Base-by-base conservation (phyloP, 2,113 vertebrate genomes). In the Cichladusa arquata region DNA sequence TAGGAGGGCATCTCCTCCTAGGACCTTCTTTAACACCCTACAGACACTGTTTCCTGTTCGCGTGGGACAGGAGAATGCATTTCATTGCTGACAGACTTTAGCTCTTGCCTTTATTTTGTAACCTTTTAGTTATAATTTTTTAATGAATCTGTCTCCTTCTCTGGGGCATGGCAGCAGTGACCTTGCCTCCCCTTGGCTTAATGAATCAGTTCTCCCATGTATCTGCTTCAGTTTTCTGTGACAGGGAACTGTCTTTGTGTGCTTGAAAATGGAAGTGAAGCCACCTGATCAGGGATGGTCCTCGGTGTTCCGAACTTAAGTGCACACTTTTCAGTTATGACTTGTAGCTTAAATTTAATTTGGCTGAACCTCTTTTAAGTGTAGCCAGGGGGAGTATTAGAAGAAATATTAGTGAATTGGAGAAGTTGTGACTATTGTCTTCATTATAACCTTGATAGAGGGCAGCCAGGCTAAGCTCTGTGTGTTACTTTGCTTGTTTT, bases 41-140 rank as follows among this genome's bases (percentile, higher is more conserved):
- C 93, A 94, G 95, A 97, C 94, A 97, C 96, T 86, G 58, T 91
- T 96, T 93, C 94, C 96, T 97, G 95, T 97, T 96, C 86, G n/a
- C 47, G 53, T 62, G 56, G 88, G 84, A 95, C 40, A 18, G 94
- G 91, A 97, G 92, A 95, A 96, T 84, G 94, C 96, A 95, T 97
- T 97, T 97, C 97, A 95, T 97, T 95, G 95, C 86, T 1, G 84
- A 96, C 97, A 97, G 97, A 97, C 94, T 96, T 97, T 95, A 97
- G 96, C 93, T 96, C 95, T 97, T 97, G 97, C 96, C 97, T 97
- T 97, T 97, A 95, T 97, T 98, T 98, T 97, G 92, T 97, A 98
- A 97, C 56, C 86, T 45, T 88, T 97, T 96, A 97, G 96, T 97
- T 97, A 91, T 96, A 96, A 95, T 94, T 91, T 95, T 70, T 88